Percentiles rank a stretch among this genome's conserved stretches.
Conservation (phyloP, 2,113 vertebrate genomes). For the Arizona elegans region DNA sequence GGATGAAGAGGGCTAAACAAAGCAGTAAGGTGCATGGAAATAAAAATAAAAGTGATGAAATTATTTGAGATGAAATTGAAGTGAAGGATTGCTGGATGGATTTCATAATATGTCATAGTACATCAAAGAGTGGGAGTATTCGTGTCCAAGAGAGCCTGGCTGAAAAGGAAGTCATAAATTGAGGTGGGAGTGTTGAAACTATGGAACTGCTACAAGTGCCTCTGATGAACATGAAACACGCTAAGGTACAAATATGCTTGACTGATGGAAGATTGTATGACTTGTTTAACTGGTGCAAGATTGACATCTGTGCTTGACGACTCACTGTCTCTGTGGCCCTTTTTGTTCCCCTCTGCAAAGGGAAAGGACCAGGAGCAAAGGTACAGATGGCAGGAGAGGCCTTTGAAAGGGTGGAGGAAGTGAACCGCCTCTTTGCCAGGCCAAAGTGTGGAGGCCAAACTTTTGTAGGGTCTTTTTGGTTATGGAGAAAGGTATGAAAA, state of each 20-base stretch:
- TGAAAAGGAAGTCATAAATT: not conserved
- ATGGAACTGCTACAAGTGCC: not conserved
- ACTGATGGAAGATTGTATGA: not conserved
- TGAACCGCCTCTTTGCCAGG: no score
- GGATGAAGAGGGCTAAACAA: not conserved
- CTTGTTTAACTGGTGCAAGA: not conserved
- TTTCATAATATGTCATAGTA: not conserved
- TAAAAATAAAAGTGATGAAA: not conserved
- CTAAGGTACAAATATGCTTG: not conserved
- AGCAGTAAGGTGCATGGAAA: not conserved
- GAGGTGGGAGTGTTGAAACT: not conserved
- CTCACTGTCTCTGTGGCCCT: not conserved
- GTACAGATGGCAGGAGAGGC: no score
- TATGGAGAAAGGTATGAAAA: no score
- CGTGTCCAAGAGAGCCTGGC: not conserved
- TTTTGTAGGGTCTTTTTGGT: no score
- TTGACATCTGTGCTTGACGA: not conserved
- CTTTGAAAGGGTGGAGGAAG: no score
- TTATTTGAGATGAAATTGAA: not conserved
- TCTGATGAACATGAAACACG: not conserved
- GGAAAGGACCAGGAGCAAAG: no score
- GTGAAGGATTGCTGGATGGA: not conserved
- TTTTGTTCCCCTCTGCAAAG: no score
- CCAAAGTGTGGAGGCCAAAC: no score
- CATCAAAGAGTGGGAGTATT: not conserved